Evolutionary conservation across 2,888 invertebrate genomes (phyloP), one percentile per base, ranked within the genome.

Genomic region (Rugalucina vietnamica): DNA sequence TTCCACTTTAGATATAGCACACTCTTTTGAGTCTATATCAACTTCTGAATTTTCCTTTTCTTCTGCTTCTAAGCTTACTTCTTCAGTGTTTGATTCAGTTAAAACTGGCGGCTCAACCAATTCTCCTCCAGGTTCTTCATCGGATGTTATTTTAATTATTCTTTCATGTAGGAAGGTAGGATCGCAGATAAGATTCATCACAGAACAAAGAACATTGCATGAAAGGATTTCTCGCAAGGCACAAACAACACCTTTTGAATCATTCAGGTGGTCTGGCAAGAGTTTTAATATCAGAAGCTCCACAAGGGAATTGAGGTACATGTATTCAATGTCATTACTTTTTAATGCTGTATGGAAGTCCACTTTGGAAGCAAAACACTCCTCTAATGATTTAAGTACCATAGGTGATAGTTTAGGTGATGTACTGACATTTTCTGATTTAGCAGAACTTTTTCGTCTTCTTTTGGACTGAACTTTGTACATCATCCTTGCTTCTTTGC

Each of bases 151-250:
- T 72, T 85, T 82, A 36, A 92, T 89, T 4, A 92, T 82, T 69
- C 82, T 88, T 83, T 91, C 91, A 89, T 91, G 90, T 27, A 93
- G 82, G 88, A 91, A 93, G 72, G 91, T 90, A 24, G 92, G 81
- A 60, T 90, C 87, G 37, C 89, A 88, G 5, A 93, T 70, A 78
- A 90, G 84, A 27, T 88, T 81, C 43, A 92, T 83, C 34, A 92
- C 74, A 72, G 89, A 88, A 43, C 89, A 86, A 60, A 92, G 79
- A 27, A 92, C 82, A 81, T 92, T 92, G n/a, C 75, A 88, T 29
- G 90, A 87, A 14, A 92, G 74, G 50, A 93, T 91, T 57, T 87
- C 87, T 71, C 84, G 83, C 74, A 87, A 81, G 76, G 87, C 87
- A 83, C 83, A 85, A 32, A 78, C 49, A 18, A 85, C 36, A 50